Evolutionary conservation across 2,113 vertebrate species (phyloP), one percentile per base, ranked within the genome.

Genomic region (Agelaius tricolor): DNA sequence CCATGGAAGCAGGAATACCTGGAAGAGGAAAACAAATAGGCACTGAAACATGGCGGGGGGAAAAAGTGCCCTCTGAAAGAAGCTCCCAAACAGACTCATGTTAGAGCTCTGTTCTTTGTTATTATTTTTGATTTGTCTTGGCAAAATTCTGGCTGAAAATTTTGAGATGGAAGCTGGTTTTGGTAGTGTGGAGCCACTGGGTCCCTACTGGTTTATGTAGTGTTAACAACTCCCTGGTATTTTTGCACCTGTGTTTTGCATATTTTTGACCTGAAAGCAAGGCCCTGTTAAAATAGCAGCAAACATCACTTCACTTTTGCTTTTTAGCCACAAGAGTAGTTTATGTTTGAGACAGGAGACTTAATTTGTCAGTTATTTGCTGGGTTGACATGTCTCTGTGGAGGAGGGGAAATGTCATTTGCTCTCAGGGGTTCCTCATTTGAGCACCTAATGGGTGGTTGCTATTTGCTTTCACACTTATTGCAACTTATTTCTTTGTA

Each of bases 381-480:
- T 95, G 85, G 89, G 65, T 84, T 84, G 82, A 28, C 47, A 10
- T 35, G 52, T 65, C 39, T 55, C 23, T 80, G 85, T 90, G 85
- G 66, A 77, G 65, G 72, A 80, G 49, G 52, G 76, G 47, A 74
- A 77, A 41, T 57, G 39, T 68, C 16, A 2, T 57, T 88, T 81
- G 57, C 52, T 88, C 31, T 37, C 68, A n/a, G 82, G 86, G n/a
- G 83, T 96, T 96, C 85, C 95, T 96, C 85, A 83, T 94, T 89
- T 92, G 73, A 68, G 68, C 57, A 33, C n/a, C 15, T 37, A 57
- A 68, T 65, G 75, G 77, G 59, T 51, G 39, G 72, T 80, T 9
- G 66, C 24, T 75, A 16, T 28, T 85, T 77, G 75, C 52, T 86
- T 77, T 87, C 57, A 65, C 47, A 4, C 43, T 46, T 46, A 58